Conservation (phyloP, 2,113 vertebrate species). For the Pelecanoides urinatrix region DNA sequence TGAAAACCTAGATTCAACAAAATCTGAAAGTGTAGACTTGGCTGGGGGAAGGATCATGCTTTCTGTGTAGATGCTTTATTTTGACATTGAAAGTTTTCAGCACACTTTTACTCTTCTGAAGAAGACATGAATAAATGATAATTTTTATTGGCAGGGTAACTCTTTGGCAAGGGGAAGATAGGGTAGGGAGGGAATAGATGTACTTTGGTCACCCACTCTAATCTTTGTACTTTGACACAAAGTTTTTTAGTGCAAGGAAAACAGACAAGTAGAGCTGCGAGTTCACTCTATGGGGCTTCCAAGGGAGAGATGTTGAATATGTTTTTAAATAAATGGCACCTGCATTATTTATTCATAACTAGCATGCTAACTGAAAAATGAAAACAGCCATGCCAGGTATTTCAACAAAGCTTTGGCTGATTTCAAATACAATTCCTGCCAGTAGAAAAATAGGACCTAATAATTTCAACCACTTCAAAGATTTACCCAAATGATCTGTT, state of each 20-base stretch:
- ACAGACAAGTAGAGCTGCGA: background rate
- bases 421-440: background rate
- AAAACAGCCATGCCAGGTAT: background rate
- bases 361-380: background rate
- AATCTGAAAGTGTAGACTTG: background rate
- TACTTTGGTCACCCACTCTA: background rate
- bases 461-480: background rate
- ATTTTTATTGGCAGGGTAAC: background rate
- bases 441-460: background rate
- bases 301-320: background rate
- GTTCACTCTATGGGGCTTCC: background rate
- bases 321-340: background rate
- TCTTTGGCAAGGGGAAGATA: background rate
- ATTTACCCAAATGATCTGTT: background rate
- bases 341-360: conserved; percentile 2
- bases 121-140: background rate
- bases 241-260: background rate
- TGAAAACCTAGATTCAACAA: background rate
- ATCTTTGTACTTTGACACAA: background rate
- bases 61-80: background rate
- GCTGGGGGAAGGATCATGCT: background rate
- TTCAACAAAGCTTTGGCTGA: background rate
- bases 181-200: background rate
- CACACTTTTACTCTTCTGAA: background rate
- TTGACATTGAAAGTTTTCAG: background rate